Evolutionary conservation across 92 coral and sea anemone genomes (phyloP), one percentile per base, ranked within the genome.

Genomic region (Porites lobata): DNA sequence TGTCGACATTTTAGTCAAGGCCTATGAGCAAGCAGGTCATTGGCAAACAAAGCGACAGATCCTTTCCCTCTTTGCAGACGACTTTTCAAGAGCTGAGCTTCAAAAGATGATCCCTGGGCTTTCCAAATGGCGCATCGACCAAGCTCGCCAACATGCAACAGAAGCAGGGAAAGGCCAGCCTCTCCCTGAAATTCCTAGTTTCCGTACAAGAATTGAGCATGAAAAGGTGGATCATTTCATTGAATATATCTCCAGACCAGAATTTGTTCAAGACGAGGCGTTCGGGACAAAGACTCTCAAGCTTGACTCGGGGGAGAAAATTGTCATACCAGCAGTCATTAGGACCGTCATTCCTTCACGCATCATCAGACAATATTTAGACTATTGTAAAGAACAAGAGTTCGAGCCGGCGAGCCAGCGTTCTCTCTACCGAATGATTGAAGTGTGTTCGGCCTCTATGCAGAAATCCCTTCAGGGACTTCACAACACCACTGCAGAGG

Each of bases 361-460:
- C 26, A 24, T 24, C 26, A 24, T 24, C 26, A 24, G 26, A 24
- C 26, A 24, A 24, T 24, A 24, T 24, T 24, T 24, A 24, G 26
- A 24, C 26, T 24, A 24, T 24, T 24, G 26, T 24, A 24, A 24
- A 24, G 26, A 24, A 24, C 26, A 24, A 24, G 26, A 24, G 26
- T 24, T 24, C 26, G 26, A 24, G 26, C 26, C 26, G 26, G 26
- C 26, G 1, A 24, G 26, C 26, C 26, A 24, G 26, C 26, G 1
- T 24, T 24, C 26, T 24, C 26, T 24, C 26, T 24, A 24, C 43
- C 64, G 88, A 47, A 88, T 88, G 83, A 88, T 82, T 18, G 84
- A 88, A 50, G 92, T 87, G n/a, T 87, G 91, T 67, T 73, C 87
- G 10, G 92, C 92, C 47, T 89, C 92, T 64, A 82, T 82, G 84